Conservation (phyloP, 2,113 vertebrate genomes). For the Ardeotis arabs region DNA sequence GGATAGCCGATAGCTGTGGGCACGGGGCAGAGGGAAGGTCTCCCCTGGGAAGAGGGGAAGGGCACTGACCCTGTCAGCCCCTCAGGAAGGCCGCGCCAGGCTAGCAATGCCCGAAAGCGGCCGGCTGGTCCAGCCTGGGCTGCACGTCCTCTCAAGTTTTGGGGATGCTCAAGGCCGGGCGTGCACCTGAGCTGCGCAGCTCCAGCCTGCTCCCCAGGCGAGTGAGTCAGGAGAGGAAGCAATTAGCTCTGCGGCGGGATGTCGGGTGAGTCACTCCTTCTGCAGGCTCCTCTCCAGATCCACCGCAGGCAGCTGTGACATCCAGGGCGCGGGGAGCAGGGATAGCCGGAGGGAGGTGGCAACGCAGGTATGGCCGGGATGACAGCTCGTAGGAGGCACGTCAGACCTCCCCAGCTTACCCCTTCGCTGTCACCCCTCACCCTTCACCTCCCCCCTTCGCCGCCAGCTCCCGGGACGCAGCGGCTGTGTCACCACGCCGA, state of each 20-base stretch:
- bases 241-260: neutral
- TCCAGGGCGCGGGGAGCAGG: neutral
- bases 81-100: rapidly evolving
- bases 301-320: neutral
- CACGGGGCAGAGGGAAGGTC: neutral
- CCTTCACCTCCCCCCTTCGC: neutral
- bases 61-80: neutral
- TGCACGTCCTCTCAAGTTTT: neutral
- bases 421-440: neutral
- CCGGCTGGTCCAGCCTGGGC: neutral
- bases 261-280: neutral
- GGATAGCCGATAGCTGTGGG: neutral
- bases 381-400: neutral
- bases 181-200: neutral
- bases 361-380: neutral
- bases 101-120: neutral
- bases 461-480: rapidly evolving
- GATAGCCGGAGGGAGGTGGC: neutral
- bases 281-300: neutral
- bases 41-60: neutral
- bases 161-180: neutral
- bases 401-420: neutral
- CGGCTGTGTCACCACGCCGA: neutral
- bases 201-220: neutral
- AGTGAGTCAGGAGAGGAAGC: neutral